Base-by-base conservation (phyloP, 2,113 vertebrate genomes). In the Nesoenas mayeri region DNA sequence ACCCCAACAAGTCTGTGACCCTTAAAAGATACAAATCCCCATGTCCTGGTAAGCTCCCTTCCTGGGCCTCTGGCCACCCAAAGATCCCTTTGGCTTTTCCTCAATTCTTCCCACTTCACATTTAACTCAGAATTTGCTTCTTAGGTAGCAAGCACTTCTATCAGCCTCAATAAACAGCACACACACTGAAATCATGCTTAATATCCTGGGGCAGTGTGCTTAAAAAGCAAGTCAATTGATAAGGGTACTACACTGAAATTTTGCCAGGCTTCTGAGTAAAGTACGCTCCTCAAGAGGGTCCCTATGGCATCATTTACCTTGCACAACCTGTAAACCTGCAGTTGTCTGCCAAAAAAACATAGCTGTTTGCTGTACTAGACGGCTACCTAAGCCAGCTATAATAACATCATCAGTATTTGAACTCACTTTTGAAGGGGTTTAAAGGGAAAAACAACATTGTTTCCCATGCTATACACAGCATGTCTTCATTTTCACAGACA, bases 381-480 rank as follows among this genome's bases (percentile, higher is more conserved):
- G 62, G 22, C 56, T 62, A 13, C 24, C 20, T 48, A 34, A 60
- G 57, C 60, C 60, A 88, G 42, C 15, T 22, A 47, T 19, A 47
- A 47, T 19, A 67, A n/a, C n/a, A 78, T 4, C 24, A 66, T 5
- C 40, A 20, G 25, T 40, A 56, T 64, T 83, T 80, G 28, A 87
- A 72, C n/a, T 66, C 40, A 13, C 9, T 73, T 58, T 50, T 74
- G 56, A 71, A 29, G 40, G 72, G 22, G 70, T 28, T 13, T 79
- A 32, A 80, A 81, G 51, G 6, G 50, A 26, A 70, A 58, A 21
- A 19, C 19, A 1, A 0, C 15, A 34, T 17, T 0, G 3, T 38
- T 64, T 57, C 32, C 44, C 31, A 32, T 8, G 16, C 57, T 72
- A 18, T 31, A 21, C 25, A 38, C 44, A 84, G 85, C n/a, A 82